A percentile compares a stretch with the other conserved stretches of the same genome.
phyloP scores from a whole-genome alignment of 2,888 invertebrate genomes.

The Ochropacha duplaris region DNA sequence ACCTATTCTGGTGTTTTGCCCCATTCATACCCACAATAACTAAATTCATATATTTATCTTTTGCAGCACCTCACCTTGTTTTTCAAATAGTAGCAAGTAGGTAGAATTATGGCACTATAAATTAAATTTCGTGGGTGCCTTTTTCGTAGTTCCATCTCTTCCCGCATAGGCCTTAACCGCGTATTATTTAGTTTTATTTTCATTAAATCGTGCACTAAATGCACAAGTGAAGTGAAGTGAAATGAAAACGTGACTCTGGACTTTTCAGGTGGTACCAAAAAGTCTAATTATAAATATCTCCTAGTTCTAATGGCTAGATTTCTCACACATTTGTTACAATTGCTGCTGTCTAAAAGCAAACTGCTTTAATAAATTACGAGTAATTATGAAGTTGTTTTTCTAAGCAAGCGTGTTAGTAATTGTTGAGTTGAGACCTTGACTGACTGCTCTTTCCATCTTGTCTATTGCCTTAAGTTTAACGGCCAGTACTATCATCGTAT shows the following conservation, averaged over 20 bases:
- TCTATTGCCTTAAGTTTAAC: background rate
- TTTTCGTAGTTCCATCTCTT: conserved; percentile 22
- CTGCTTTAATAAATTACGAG: background rate
- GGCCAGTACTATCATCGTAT: background rate
- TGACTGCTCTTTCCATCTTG: background rate
- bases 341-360: background rate
- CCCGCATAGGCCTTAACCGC: conserved; percentile 20
- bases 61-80: conserved; percentile 13
- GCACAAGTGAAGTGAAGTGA: too few relatives aligned
- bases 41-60: background rate
- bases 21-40: background rate
- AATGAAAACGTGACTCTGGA: too few relatives aligned
- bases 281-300: too few relatives aligned
- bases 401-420: background rate
- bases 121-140: conserved; percentile 27
- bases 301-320: background rate
- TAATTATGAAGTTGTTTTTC: background rate
- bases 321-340: background rate
- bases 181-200: conserved; percentile 31
- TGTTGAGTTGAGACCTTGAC: background rate
- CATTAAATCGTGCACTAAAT: too few relatives aligned
- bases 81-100: conserved; percentile 7
- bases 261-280: too few relatives aligned
- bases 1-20: background rate
- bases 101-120: conserved; percentile 13